These are phyloP conservation scores for Fragum sueziense DNA, from an alignment of 2,888 invertebrate species.

Conservation along the genomic window DNA sequence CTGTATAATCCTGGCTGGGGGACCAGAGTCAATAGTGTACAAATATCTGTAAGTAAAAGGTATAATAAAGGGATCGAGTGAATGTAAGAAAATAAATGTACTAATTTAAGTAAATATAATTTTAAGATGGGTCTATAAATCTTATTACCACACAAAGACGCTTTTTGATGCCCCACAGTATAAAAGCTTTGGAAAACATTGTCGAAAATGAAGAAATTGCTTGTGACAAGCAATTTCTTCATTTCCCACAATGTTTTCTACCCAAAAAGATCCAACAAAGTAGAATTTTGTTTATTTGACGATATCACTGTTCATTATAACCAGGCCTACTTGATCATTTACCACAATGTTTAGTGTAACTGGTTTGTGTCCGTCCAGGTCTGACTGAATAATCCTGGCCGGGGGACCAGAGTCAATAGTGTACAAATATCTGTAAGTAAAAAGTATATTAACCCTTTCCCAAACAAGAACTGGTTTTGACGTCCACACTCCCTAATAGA, in stretches of 20 bases:
- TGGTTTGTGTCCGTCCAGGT: slow-evolving; percentile 71
- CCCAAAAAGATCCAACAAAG: too few species aligned
- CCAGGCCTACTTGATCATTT: slow-evolving; percentile 72
- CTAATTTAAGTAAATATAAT: too few species aligned
- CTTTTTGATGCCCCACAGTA: too few species aligned
- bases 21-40: slow-evolving; percentile 75
- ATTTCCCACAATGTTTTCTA: not conserved
- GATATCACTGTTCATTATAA: slow-evolving; percentile 62
- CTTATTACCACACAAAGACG: too few species aligned
- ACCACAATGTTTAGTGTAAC: slow-evolving; percentile 45
- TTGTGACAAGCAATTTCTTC: not conserved
- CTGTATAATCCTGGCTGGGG: slow-evolving; percentile 65
- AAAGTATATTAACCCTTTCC: too few species aligned
- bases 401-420: slow-evolving; percentile 72
- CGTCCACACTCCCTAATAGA: too few species aligned
- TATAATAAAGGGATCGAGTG: too few species aligned
- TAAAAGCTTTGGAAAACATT: too few species aligned
- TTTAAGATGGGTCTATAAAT: too few species aligned
- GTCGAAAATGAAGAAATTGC: not conserved
- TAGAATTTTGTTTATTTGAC: too few species aligned
- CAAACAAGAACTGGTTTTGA: too few species aligned
- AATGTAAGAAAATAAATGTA: too few species aligned
- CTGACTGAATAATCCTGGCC: slow-evolving; percentile 65
- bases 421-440: slow-evolving; percentile 76
- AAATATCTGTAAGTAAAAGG: slow-evolving; percentile 74